A percentile compares a stretch with the other conserved stretches of the same genome.
These are phyloP conservation scores for Poliocrania exsul DNA, from an alignment of 2,797 vertebrate genomes.

Conservation along the genomic window DNA sequence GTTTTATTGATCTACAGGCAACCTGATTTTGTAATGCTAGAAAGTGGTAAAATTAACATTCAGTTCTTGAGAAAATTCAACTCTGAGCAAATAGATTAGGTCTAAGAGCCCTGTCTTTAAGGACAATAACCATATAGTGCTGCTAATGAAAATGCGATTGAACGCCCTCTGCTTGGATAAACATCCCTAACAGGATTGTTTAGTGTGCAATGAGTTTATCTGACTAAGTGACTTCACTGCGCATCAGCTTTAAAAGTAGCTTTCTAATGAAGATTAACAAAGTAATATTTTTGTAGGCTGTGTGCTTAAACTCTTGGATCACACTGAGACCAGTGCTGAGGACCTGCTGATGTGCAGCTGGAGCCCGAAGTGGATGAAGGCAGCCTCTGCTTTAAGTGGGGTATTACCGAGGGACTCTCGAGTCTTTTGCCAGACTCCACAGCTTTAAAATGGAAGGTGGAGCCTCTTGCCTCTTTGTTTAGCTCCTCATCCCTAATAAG, in stretches of 20 bases:
- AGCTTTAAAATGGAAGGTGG: background rate
- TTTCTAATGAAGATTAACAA: constrained; percentile 8
- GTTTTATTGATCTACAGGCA: background rate
- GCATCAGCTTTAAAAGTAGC: background rate
- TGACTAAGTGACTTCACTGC: background rate
- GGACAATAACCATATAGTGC: constrained; percentile 25
- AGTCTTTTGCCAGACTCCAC: background rate
- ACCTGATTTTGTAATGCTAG: background rate
- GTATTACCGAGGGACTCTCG: background rate
- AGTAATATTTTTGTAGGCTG: background rate
- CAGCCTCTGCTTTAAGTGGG: background rate
- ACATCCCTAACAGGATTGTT: constrained; percentile 25
- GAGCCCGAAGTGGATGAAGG: background rate
- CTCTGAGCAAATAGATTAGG: background rate
- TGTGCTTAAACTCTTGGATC: background rate
- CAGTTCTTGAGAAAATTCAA: constrained; percentile 1
- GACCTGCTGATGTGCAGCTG: background rate
- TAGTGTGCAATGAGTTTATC: constrained; percentile 14
- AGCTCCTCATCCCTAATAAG: background rate
- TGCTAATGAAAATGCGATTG: constrained; percentile 39
- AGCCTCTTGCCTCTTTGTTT: background rate
- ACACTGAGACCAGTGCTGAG: background rate
- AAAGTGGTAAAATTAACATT: background rate
- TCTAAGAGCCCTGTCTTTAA: constrained; percentile 16
- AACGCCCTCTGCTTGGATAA: constrained; percentile 38